Percentiles rank a stretch among this genome's conserved stretches.
Conservation (phyloP, 2,113 vertebrate species). For the Nanorana parkeri region DNA sequence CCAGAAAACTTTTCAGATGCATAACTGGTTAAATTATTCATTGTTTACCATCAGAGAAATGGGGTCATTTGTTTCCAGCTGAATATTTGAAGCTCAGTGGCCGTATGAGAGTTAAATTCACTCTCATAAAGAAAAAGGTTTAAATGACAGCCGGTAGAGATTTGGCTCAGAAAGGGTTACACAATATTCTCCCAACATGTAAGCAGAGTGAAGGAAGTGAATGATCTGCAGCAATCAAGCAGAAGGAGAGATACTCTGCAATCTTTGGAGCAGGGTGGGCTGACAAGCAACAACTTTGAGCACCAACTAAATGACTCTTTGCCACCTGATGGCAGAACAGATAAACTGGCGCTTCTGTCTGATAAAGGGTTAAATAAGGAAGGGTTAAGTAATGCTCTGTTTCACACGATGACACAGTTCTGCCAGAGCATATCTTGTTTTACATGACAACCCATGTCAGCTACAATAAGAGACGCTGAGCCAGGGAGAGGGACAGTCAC, state of each 20-base stretch:
- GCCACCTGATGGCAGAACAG: too few relatives aligned
- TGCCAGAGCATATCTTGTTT: constrained; percentile 46
- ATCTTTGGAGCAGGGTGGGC: not conserved
- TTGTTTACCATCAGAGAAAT: constrained; percentile 23
- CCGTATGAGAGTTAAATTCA: not conserved
- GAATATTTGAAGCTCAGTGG: not conserved
- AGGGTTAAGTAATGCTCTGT: constrained; percentile 35
- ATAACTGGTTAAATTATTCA: constrained; percentile 31
- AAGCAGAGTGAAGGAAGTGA: too few relatives aligned
- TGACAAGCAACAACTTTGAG: too few relatives aligned
- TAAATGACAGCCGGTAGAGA: not conserved
- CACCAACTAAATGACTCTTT: too few relatives aligned
- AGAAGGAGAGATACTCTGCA: not conserved
- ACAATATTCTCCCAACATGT: not conserved
- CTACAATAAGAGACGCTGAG: constrained; percentile 34
- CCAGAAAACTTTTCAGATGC: constrained; percentile 2
- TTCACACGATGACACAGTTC: constrained; percentile 52
- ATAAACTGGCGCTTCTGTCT: too few relatives aligned
- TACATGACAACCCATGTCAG: constrained; percentile 49
- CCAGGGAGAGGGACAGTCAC: constrained; percentile 11
- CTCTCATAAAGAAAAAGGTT: not conserved
- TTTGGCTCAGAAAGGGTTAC: not conserved
- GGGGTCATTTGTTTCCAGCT: constrained; percentile 8
- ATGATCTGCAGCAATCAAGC: not conserved
- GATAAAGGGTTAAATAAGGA: constrained; percentile 20